Conservation (phyloP, 2,888 invertebrate genomes). For the Phoronis australis region DNA sequence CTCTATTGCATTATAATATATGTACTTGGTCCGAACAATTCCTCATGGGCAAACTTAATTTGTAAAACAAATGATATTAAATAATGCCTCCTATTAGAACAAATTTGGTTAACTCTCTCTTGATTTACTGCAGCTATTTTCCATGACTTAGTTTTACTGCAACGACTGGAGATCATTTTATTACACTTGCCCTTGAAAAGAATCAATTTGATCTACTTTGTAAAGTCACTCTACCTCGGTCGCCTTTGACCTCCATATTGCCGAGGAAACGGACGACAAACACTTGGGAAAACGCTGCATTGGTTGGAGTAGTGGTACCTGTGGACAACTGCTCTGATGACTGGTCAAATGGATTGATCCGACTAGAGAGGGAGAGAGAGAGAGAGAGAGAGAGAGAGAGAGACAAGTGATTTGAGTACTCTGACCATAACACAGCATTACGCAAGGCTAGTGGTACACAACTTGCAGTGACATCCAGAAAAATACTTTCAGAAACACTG, state of each 20-base stretch:
- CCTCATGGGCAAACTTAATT: no score
- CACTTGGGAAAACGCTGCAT: constrained; percentile 41
- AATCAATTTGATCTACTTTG: no score
- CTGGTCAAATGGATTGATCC: constrained; percentile 52
- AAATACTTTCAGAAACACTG: no score
- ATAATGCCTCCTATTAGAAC: no score
- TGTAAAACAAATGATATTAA: no score
- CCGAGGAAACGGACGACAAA: constrained; percentile 54
- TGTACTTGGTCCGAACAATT: no score
- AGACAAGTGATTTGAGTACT: neutral
- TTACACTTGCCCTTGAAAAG: no score
- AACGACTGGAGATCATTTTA: no score
- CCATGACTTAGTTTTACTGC: neutral
- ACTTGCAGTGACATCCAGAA: no score
- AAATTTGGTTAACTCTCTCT: no score
- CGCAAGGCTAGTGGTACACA: no score
- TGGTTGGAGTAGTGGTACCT: constrained; percentile 3
- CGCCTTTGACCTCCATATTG: constrained; percentile 53
- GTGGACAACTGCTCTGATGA: constrained; percentile 26
- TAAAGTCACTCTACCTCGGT: constrained; percentile 49
- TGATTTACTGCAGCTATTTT: neutral
- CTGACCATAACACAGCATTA: neutral
- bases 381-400: neutral
- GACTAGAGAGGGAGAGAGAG: constrained; percentile 20
- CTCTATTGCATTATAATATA: no score